Base-by-base conservation (phyloP, 2,888 invertebrate species). In the Scrobipalpa atriplicella region DNA sequence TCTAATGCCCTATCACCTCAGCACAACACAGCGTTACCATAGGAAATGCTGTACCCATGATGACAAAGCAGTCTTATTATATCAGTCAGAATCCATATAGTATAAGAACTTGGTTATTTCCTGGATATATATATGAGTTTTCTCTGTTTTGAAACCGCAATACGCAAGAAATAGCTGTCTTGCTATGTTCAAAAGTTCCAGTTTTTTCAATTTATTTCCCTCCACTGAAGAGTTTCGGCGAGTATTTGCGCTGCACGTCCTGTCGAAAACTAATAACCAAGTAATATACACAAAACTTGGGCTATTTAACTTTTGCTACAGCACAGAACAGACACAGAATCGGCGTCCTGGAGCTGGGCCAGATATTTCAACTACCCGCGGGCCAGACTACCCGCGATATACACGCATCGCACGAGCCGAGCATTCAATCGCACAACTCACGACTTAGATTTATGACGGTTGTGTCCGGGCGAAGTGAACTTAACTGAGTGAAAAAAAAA, bases 221-320 rank as follows among this genome's bases (percentile, higher is more conserved):
- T 16, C n/a, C 38, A 58, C 29, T 8, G 36, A 38, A 58, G 58
- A 29, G 11, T 38, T 38, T 16, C 58, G 8, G 38, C 36, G 38
- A 29, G 38, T 58, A 6, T 38, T 56, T 38, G 29, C n/a, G 13
- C 38, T 8, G 36, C 58, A 58, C 16, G 58, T 38, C 58, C 29
- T 58, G 58, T 58, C 38, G n/a, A 38, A 38, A 58, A 58, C 58
- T 58, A 58, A 58, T 58, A 58, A 58, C 58, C 58, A 58, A 58
- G 58, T 58, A 58, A 58, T 58, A 58, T 16, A 38, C 58, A 38
- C 58, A 58, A 56, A 58, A 58, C 58, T 38, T 38, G 16, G n/a
- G 38, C 58, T 58, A 58, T 58, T 58, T 58, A 58, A 58, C 58
- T 58, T 58, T 58, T 58, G 38, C 16, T 38, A 58, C 38, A 38